Conservation (phyloP, 2,113 vertebrate genomes). For the Murina feae region DNA sequence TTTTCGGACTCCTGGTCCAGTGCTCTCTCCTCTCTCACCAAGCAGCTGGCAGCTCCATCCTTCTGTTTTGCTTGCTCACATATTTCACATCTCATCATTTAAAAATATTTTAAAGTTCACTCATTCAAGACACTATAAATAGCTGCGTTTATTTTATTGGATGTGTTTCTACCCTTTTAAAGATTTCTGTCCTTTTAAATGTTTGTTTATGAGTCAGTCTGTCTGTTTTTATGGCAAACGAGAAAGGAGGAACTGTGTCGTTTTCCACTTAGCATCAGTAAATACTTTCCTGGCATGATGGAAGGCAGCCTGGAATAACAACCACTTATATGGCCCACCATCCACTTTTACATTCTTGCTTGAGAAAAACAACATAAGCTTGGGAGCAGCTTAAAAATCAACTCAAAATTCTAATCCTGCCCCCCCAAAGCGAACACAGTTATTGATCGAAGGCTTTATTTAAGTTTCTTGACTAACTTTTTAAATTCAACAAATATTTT, state of each 20-base stretch:
- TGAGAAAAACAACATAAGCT: background rate
- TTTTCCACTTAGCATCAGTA: background rate
- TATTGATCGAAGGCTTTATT: background rate
- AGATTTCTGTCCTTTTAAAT: background rate
- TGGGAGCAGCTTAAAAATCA: background rate
- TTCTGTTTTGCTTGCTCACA: background rate
- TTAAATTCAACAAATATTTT: background rate
- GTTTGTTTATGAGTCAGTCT: background rate
- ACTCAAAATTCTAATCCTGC: background rate
- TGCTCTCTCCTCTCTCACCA: background rate
- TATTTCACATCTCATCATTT: background rate
- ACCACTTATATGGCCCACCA: background rate
- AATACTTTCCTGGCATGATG: background rate
- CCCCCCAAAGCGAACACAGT: background rate
- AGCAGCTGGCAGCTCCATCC: background rate
- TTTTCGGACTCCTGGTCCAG: background rate
- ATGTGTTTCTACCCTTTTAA: constrained; percentile 13
- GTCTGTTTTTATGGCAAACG: background rate
- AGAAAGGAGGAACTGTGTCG: background rate
- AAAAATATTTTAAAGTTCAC: background rate
- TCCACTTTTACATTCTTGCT: background rate
- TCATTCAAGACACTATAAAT: background rate
- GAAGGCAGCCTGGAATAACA: background rate
- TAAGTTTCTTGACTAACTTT: background rate
- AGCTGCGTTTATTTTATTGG: background rate